Conservation (phyloP, 2,888 invertebrate genomes). For the Mayetiola destructor region DNA sequence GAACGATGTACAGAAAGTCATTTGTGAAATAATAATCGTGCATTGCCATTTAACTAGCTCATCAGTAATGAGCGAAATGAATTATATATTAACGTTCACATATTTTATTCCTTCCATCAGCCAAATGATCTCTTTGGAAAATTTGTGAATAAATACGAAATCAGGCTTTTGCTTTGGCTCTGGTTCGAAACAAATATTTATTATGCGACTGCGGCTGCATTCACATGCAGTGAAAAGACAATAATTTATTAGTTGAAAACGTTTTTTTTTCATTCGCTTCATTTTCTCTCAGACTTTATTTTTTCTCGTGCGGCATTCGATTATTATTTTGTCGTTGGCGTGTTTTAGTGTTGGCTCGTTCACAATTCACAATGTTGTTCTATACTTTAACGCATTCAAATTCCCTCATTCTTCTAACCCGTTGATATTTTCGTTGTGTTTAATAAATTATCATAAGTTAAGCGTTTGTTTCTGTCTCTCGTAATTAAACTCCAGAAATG, state of each 20-base stretch:
- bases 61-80: conserved; percentile 10
- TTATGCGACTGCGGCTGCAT: background rate
- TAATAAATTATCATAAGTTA: conserved; percentile 11
- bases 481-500: background rate
- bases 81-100: background rate
- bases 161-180: too few species aligned
- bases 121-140: background rate
- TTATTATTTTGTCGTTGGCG: background rate
- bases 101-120: background rate
- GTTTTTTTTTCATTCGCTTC: background rate
- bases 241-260: conserved; percentile 6
- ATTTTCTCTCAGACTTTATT: too few species aligned
- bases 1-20: too few species aligned
- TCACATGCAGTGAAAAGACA: background rate
- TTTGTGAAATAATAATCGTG: conserved; percentile 4
- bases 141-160: background rate
- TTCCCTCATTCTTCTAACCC: background rate
- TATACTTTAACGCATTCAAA: background rate
- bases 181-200: too few species aligned
- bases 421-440: background rate
- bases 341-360: background rate
- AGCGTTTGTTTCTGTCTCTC: conserved; percentile 13
- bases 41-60: background rate
- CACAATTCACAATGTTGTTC: background rate
- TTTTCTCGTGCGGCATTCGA: too few species aligned